Percentiles rank a stretch among this genome's conserved stretches.
phyloP scores from a whole-genome alignment of 1,140 invertebrate species.

The Rhynchophorus ferrugineus region DNA sequence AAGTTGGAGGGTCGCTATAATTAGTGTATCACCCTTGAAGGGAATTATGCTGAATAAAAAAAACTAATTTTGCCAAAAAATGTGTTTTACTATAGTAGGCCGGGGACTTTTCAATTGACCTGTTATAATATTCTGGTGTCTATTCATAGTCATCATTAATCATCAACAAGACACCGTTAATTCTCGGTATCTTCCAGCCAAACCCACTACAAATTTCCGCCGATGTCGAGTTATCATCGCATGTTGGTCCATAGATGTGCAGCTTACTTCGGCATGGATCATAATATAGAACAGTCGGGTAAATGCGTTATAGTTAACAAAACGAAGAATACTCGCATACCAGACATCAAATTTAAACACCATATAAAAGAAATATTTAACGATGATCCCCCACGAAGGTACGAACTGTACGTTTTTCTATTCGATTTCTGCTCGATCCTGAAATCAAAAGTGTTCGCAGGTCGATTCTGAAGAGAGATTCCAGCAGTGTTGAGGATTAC shows the following conservation, averaged over 20 bases:
- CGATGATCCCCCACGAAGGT: constrained; percentile 51
- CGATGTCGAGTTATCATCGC: constrained; percentile 88
- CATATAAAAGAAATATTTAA: constrained; percentile 54
- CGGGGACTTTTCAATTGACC: no score
- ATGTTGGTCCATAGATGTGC: constrained; percentile 92
- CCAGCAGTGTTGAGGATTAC: constrained; percentile 68
- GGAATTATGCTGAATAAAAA: no score
- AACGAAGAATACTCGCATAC: constrained; percentile 69
- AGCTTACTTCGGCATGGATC: constrained; percentile 88
- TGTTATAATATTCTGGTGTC: no score
- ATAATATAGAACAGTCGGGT: constrained; percentile 84
- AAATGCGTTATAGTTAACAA: constrained; percentile 76
- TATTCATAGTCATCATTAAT: no score
- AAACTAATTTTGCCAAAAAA: no score
- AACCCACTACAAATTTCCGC: constrained; percentile 74
- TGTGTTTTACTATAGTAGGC: no score
- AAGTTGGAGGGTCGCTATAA: no score
- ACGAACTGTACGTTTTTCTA: background rate
- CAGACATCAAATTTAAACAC: constrained; percentile 52
- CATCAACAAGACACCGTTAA: no score
- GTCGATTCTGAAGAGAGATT: constrained; percentile 78
- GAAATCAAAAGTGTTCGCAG: constrained; percentile 29
- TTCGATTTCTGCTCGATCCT: background rate
- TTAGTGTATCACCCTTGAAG: no score
- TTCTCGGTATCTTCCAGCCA: no score